Conservation (phyloP, 1,140 invertebrate species). For the Eumeta japonica region DNA sequence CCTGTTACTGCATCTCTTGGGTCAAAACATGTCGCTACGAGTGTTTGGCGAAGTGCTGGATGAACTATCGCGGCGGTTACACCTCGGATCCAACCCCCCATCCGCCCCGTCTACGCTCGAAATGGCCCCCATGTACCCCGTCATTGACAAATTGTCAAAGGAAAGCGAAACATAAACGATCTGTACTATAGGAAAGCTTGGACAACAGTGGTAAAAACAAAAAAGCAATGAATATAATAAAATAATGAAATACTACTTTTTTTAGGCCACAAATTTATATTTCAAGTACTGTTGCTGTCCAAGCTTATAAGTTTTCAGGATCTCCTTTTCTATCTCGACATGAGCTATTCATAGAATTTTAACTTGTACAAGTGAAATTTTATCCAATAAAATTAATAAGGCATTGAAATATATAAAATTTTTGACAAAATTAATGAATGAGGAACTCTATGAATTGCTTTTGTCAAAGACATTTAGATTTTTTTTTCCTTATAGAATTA, state of each 20-base stretch:
- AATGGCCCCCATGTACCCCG: conserved; percentile 80
- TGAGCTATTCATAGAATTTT: no score
- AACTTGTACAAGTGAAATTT: no score
- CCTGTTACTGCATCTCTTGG: conserved; percentile 75
- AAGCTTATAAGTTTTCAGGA: no score
- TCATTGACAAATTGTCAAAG: conserved; percentile 73
- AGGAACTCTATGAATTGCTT: no score
- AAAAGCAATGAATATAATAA: not conserved
- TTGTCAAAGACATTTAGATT: no score
- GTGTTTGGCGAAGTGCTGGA: conserved; percentile 74
- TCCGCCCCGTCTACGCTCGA: conserved; percentile 81
- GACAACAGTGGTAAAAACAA: not conserved
- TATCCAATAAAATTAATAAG: no score
- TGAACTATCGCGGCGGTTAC: conserved; percentile 63
- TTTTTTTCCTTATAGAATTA: no score
- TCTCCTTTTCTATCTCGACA: no score
- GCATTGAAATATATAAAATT: no score
- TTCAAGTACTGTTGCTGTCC: no score
- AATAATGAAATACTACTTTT: not conserved
- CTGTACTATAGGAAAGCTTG: not conserved
- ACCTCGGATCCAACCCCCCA: conserved; percentile 70
- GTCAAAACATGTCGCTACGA: conserved; percentile 82
- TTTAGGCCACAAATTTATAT: not conserved
- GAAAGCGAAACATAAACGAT: conserved; percentile 74
- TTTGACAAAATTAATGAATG: no score